Base-by-base conservation (phyloP, 1,140 invertebrate species). In the Microplitis demolitor region DNA sequence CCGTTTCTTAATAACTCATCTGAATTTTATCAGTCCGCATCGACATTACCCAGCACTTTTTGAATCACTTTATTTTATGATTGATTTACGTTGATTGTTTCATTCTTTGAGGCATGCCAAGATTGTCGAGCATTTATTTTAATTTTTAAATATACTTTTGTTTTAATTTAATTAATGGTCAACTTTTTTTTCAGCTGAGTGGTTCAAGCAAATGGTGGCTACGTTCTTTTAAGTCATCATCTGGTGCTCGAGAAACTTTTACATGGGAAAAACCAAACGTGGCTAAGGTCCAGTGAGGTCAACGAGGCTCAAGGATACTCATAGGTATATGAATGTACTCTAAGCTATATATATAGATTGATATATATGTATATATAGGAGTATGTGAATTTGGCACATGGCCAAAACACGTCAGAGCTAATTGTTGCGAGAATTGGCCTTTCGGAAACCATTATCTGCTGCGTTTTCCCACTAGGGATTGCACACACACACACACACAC, bases 361-460 rank as follows among this genome's bases (percentile, higher is more conserved):
- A 24, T 24, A 24, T 24, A 24, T 24, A 24, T 24, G 24, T 24
- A 24, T 24, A 24, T 24, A 24, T 24, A 24, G 24, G 24, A 24
- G 50, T 13, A 69, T 77, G 75, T 80, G 76, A 73, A 83, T 80
- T 81, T 82, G 80, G 82, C 80, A 16, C 33, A 14, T 60, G 33
- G 79, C 82, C 82, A 83, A 78, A 76, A 78, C 77, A 79, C 71
- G 79, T 77, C 76, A 78, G 72, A 76, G 78, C 82, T 84, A 84
- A 84, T 84, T 83, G 83, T 83, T 78, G 78, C 78, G 80, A 81
- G 79, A 83, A 84, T 78, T 83, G 80, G 77, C 81, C 80, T 77
- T 84, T 83, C 79, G 80, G 78, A 83, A 83, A 83, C 83, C 79
- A 84, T 84, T 84, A 84, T 75, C 77, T 78, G 74, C 24, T 77